Percentiles rank a stretch among this genome's conserved stretches.
These are phyloP conservation scores for Hippopotamyrus pictus DNA, from an alignment of 2,797 vertebrate species.

Conservation along the genomic window DNA sequence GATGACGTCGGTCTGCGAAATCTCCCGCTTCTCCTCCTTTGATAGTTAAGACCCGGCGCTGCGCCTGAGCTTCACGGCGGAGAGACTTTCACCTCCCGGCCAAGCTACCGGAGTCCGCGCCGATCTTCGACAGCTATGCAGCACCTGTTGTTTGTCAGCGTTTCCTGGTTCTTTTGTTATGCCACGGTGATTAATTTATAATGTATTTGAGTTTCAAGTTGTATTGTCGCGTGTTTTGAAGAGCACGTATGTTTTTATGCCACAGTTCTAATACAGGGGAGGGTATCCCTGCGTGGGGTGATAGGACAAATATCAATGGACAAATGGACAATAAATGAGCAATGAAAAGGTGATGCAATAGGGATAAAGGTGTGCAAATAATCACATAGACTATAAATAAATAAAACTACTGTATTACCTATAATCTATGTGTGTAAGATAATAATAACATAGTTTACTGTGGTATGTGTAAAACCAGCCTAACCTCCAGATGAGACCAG, in stretches of 20 bases:
- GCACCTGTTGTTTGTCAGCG: neutral
- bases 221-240: neutral
- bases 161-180: neutral
- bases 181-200: neutral
- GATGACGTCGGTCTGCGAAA: conserved; percentile 31
- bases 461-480: neutral
- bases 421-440: neutral
- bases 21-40: neutral
- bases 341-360: neutral
- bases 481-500: neutral
- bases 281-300: neutral
- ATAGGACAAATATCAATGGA: neutral
- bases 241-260: neutral
- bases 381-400: neutral
- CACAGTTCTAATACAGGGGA: neutral
- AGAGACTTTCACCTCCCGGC: neutral
- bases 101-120: neutral
- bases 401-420: neutral
- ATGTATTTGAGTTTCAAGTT: neutral
- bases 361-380: neutral
- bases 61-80: neutral
- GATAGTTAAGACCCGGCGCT: neutral
- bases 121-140: neutral
- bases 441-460: neutral
- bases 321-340: neutral